Conservation (phyloP, 2,113 vertebrate species). For the Pluvialis apricaria region DNA sequence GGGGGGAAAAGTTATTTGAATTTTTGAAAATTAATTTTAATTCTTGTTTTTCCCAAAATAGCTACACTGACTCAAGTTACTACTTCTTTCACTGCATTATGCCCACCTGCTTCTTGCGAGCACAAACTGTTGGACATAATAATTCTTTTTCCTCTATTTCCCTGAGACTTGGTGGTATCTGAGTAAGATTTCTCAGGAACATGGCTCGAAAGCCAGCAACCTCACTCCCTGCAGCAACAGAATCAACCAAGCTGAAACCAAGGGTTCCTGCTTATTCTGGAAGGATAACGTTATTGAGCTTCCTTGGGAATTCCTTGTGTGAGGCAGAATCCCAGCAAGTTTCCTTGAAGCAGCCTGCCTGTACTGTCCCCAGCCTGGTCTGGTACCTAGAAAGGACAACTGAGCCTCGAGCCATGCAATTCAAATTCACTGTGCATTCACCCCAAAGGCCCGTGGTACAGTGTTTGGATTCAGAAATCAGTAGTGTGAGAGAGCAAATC, state of each 20-base stretch:
- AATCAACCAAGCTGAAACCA: neutral
- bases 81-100: neutral
- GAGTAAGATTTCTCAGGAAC: neutral
- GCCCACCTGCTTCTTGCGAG: neutral
- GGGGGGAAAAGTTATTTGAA: neutral
- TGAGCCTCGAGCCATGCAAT: neutral
- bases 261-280: neutral
- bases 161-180: neutral
- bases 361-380: neutral
- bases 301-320: neutral
- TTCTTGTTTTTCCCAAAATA: neutral
- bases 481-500: neutral
- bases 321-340: neutral
- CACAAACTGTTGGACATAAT: neutral
- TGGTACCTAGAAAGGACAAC: neutral
- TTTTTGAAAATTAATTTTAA: neutral
- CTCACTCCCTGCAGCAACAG: neutral
- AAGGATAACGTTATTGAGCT: neutral
- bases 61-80: neutral
- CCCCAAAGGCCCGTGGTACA: rapidly evolving
- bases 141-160: neutral
- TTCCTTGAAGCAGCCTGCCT: neutral
- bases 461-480: neutral
- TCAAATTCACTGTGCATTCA: neutral
- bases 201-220: neutral